Evolutionary conservation across 2,113 vertebrate genomes (phyloP), one percentile per base, ranked within the genome.

Genomic region (Trogon surrucura): DNA sequence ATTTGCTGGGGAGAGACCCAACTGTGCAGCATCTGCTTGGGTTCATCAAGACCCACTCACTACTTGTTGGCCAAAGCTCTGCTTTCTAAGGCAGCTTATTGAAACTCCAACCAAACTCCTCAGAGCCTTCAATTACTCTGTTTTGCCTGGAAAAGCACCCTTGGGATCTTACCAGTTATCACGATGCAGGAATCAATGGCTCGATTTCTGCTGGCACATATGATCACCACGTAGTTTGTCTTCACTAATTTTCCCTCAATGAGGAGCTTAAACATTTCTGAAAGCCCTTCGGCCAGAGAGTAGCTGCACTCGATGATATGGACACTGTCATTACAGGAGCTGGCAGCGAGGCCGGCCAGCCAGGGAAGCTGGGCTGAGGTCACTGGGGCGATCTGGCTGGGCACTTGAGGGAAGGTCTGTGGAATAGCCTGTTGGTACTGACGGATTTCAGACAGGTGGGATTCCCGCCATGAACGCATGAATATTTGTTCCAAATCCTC

Each of bases 401-500:
- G 97, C n/a, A 98, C 72, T 0, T 91, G 95, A 6, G 98, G 94
- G 20, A 98, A 97, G 27, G 95, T 80, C 95, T 98, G 98, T 2
- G 97, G 95, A 23, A 93, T 57, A 30, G 96, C 98, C 93, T 99
- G 99, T 89, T 99, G 99, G 97, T 98, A 99, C 96, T 99, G 99
- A 19, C 99, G 98, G 89, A 99, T 98, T 96, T 99, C 99, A 1
- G 98, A 98, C 57, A 99, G 98, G 95, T 99, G 99, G 0, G 99
- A 99, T 69, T 99, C 99, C 2, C 99, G 98, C 99, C 99, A 99
- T 0, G 99, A 99, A 72, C 99, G 98, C 98, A 99, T 99, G 95
- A 99, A 99, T 94, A 99, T 99, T 94, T 99, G 99, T 95, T 99
- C 99, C 97, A 99, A 95, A 93, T 99, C 99, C 91, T 99, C 99